A percentile compares a stretch with the other conserved stretches of the same genome.
These are phyloP conservation scores for Hystrix brachyura DNA, from an alignment of 2,113 vertebrate genomes.

Conservation along the genomic window DNA sequence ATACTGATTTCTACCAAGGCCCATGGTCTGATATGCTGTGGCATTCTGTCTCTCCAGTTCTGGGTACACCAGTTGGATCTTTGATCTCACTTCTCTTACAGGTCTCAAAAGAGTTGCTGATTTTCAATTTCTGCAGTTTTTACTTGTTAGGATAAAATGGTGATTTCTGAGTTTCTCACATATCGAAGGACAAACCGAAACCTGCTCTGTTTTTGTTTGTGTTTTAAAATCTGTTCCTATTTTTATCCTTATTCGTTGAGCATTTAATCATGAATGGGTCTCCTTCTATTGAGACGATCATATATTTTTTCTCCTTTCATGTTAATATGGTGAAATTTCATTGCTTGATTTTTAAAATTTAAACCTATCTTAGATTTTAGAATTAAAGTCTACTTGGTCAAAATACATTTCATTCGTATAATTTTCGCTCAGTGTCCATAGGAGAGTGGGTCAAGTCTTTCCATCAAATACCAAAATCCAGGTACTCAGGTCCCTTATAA, in stretches of 20 bases:
- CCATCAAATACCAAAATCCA: neutral
- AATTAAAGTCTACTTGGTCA: neutral
- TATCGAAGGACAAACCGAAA: neutral
- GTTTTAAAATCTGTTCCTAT: neutral
- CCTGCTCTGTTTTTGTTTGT: neutral
- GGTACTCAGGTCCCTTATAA: neutral
- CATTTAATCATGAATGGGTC: neutral
- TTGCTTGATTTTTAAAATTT: neutral
- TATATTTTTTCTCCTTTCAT: neutral
- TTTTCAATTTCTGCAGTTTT: neutral
- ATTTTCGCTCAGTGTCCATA: neutral
- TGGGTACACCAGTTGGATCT: neutral
- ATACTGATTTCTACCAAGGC: too few relatives aligned
- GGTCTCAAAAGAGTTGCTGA: neutral
- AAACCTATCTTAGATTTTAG: neutral
- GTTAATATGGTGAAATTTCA: neutral
- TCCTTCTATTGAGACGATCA: neutral
- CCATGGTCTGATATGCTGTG: neutral
- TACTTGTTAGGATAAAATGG: neutral
- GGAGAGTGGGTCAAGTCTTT: neutral
- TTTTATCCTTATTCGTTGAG: neutral
- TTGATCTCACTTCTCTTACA: neutral
- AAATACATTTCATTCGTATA: neutral
- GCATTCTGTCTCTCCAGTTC: neutral
- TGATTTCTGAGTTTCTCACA: neutral